Base-by-base conservation (phyloP, 2,797 vertebrate species). In the Onychomys arenicola region DNA sequence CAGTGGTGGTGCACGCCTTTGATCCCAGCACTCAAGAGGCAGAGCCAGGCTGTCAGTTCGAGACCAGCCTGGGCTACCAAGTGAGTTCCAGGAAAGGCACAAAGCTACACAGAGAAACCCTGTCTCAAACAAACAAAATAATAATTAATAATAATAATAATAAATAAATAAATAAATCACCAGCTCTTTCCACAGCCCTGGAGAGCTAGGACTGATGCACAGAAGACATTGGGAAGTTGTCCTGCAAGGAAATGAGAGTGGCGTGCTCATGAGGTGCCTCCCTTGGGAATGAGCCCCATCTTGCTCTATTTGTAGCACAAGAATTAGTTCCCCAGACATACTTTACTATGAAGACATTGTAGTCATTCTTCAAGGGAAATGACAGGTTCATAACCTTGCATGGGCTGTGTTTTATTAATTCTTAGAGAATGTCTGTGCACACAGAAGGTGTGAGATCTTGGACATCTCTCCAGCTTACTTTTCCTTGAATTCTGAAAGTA, bases 321-420 rank as follows among this genome's bases (percentile, higher is more conserved):
- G 52, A 95, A 93, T 93, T 94, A 16, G 4, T 91, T 96, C 78
- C 77, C 92, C 93, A 96, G 71, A 95, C 95, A 81, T 65, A 65
- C 34, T 84, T 94, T 83, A 91, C 59, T 85, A 63, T 84, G 67
- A 93, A 94, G 87, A 95, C 37, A 71, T 94, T 91, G 73, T 75
- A 95, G 63, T 87, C 75, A 90, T 77, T 97, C 76, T 96, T 96
- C 65, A 95, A 96, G 96, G 95, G 93, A 90, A 96, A 95, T 96
- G 82, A 69, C n/a, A 87, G 94, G 73, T 96, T 92, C 52, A 95
- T 93, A 95, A 77, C 80, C 49, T 90, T 57, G 95, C 29, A 8
- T 59, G 75, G 73, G 52, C 80, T 95, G 8, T 86, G 81, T 83
- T 89, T 94, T 93, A 84, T 94, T 95, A 82, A 96, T 91, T 91